A percentile compares a stretch with the other conserved stretches of the same genome.
These are phyloP conservation scores for Eublepharis macularius DNA, from an alignment of 2,113 vertebrate genomes.

Conservation along the genomic window DNA sequence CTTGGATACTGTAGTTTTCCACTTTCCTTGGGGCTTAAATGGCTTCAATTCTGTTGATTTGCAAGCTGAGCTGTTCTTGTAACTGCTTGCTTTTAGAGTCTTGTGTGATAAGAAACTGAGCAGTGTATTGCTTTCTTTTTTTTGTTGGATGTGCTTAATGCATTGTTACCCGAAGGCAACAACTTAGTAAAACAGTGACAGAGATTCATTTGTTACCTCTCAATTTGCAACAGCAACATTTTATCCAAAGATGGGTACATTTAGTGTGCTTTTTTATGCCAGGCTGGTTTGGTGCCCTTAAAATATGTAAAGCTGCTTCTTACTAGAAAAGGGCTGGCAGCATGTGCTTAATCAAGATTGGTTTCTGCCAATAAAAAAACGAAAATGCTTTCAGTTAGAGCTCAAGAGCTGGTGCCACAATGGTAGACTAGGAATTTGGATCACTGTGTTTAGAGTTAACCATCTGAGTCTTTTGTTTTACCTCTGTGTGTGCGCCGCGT, in stretches of 20 bases:
- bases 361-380: background rate
- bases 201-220: background rate
- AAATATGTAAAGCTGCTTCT: background rate
- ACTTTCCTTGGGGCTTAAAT: background rate
- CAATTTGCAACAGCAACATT: background rate
- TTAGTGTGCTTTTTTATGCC: background rate
- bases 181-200: background rate
- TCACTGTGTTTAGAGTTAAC: background rate
- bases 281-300: background rate
- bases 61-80: background rate
- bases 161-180: background rate
- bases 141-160: background rate
- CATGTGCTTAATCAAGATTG: accelerated
- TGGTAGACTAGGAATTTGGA: background rate
- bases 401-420: background rate
- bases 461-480: background rate
- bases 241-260: background rate
- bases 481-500: background rate
- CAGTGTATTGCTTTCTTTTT: background rate
- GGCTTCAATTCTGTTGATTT: background rate
- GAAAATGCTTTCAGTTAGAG: background rate
- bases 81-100: background rate
- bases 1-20: background rate
- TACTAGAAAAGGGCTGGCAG: accelerated
- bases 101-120: background rate